Evolutionary conservation across 2,113 vertebrate species (phyloP), one percentile per base, ranked within the genome.

Genomic region (Chaenogobius annularis): DNA sequence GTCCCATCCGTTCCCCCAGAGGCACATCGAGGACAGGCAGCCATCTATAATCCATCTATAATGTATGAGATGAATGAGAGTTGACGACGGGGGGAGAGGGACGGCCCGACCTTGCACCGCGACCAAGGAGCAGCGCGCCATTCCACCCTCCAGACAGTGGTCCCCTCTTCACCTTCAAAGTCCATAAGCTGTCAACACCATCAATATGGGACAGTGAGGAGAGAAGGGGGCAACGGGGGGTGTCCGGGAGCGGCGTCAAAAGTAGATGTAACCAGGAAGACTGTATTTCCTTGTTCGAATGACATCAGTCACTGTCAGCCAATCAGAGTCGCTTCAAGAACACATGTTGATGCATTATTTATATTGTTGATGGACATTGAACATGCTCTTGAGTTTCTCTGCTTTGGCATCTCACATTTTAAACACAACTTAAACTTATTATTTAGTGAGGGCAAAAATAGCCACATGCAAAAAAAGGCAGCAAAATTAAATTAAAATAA

Each of bases 151-250:
- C 66, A 76, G 80, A 66, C 23, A 20, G 52, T 54, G 64, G 62
- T 8, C n/a, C 70, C 63, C 1, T 62, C 78, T 72, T 79, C 59
- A n/a, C 70, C 59, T 68, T 73, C 67, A 66, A 63, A 48, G 61
- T 59, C 70, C 65, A 52, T 82, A 71, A 75, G 75, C 85, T 87
- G 74, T 89, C 84, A 83, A 44, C 80, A 54, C 20, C 15, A 47
- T 47, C 59, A 72, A 87, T 75, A 80, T 50, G 66, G 70, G 75
- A 65, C 48, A 61, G 69, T 14, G 22, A 26, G 55, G 20, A 26
- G 55, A n/a, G 47, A 44, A 11, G 40, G 17, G 70, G 80, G 40
- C 13, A 3, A 72, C 78, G 20, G 26, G 54, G 10, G 56, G 62
- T 74, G 75, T 79, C 70, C 68, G 75, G 17, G 59, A 72, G 66